Conservation (phyloP, 2,113 vertebrate genomes). For the Platichthys stellatus region DNA sequence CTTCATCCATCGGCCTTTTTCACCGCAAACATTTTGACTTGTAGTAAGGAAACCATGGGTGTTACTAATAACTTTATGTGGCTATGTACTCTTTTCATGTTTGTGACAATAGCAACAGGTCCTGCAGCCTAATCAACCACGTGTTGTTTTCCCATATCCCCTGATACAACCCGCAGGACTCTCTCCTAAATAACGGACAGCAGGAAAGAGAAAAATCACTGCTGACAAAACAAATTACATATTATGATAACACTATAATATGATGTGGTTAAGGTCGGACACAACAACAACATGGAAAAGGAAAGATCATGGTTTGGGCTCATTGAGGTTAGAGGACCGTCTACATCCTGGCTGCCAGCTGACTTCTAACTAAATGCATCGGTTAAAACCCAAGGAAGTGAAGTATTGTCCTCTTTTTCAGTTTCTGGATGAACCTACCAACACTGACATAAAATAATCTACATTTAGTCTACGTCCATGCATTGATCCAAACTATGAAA, state of each 20-base stretch:
- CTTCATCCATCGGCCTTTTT: too few relatives aligned
- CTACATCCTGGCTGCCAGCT: too few relatives aligned
- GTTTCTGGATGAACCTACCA: too few relatives aligned
- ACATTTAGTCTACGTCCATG: too few relatives aligned
- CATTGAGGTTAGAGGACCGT: too few relatives aligned
- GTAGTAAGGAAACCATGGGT: background rate
- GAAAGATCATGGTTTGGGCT: too few relatives aligned
- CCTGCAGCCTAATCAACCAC: background rate
- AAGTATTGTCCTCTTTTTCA: too few relatives aligned
- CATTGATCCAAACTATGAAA: too few relatives aligned
- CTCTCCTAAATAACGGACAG: background rate
- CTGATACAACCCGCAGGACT: background rate
- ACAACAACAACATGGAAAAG: background rate
- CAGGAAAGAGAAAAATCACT: background rate
- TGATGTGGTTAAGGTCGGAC: too few relatives aligned
- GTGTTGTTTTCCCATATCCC: background rate
- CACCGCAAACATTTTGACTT: slow-evolving; percentile 1
- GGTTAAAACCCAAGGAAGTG: too few relatives aligned
- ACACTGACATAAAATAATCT: too few relatives aligned
- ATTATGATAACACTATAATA: background rate
- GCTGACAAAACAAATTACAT: background rate
- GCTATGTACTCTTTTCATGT: background rate
- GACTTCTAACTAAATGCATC: too few relatives aligned
- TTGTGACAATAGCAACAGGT: background rate
- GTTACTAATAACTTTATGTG: background rate